Conservation (phyloP, 2,888 invertebrate genomes). For the Sphinx pinastri region DNA sequence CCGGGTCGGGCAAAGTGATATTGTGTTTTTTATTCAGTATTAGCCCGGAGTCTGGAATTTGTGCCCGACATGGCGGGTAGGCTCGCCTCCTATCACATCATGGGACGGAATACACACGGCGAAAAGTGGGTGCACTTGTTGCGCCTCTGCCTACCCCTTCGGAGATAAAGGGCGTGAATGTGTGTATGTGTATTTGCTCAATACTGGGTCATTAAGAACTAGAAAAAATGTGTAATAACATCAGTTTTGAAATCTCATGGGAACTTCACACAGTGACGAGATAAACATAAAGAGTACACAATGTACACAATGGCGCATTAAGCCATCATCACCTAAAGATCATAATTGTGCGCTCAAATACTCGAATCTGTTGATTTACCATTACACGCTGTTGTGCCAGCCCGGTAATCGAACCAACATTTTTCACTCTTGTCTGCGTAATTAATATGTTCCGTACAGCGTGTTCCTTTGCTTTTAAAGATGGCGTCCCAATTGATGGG, state of each 20-base stretch:
- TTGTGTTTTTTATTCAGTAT: too few relatives aligned
- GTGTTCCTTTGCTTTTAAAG: slow-evolving; percentile 13
- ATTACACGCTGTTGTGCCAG: not conserved
- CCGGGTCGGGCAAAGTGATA: too few relatives aligned
- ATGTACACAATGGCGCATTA: slow-evolving; percentile 18
- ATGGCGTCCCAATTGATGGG: not conserved
- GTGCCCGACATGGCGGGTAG: too few relatives aligned
- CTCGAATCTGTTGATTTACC: not conserved
- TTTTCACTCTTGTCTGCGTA: slow-evolving; percentile 25
- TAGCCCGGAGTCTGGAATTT: too few relatives aligned
- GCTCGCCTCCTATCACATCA: too few relatives aligned
- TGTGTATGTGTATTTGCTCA: too few relatives aligned
- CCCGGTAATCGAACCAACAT: slow-evolving; percentile 29
- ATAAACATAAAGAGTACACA: slow-evolving; percentile 17
- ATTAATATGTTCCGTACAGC: slow-evolving; percentile 29
- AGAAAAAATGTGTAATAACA: not conserved
- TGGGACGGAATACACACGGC: too few relatives aligned
- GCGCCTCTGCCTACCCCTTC: too few relatives aligned
- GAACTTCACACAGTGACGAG: slow-evolving; percentile 2
- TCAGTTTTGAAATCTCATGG: slow-evolving; percentile 13
- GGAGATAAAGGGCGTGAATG: too few relatives aligned
- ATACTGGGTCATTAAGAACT: too few relatives aligned
- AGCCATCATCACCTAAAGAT: slow-evolving; percentile 23
- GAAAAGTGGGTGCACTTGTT: too few relatives aligned
- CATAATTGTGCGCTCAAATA: slow-evolving; percentile 10